These are phyloP conservation scores for Hydrocynus forskahlii DNA, from an alignment of 2,797 vertebrate species.

Conservation along the genomic window DNA sequence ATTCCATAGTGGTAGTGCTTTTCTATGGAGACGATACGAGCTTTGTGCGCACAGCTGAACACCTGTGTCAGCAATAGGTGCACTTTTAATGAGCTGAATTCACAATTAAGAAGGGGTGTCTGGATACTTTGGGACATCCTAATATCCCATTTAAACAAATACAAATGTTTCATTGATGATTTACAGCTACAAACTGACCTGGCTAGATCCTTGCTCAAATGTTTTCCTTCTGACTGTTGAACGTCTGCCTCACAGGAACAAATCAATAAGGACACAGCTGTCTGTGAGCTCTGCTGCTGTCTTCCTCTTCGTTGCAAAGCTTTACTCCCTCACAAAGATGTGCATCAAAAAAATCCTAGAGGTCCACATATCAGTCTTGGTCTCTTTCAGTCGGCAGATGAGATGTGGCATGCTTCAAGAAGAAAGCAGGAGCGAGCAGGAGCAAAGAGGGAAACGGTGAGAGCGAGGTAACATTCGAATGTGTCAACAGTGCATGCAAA, in stretches of 20 bases:
- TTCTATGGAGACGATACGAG: not conserved
- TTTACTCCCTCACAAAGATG: conserved; percentile 20
- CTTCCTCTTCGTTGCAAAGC: conserved; percentile 35
- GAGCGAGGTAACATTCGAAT: conserved; percentile 20
- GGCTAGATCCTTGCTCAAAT: conserved; percentile 21
- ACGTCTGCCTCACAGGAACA: conserved; percentile 44
- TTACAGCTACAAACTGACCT: conserved; percentile 34
- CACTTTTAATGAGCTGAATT: not conserved
- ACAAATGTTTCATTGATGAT: conserved; percentile 27
- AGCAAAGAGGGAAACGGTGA: not conserved
- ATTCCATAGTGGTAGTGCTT: not conserved
- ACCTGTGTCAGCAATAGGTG: not conserved
- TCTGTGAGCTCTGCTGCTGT: conserved; percentile 28
- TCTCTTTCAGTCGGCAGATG: conserved; percentile 29
- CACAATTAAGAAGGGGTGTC: not conserved
- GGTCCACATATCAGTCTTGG: conserved; percentile 39
- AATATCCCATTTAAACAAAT: conserved; percentile 6
- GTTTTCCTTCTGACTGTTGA: conserved; percentile 33
- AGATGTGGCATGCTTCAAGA: conserved; percentile 34
- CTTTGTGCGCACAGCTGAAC: not conserved
- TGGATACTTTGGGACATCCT: not conserved
- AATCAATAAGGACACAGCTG: conserved; percentile 49
- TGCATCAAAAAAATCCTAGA: conserved; percentile 42
- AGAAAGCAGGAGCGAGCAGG: conserved; percentile 15
- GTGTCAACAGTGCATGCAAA: conserved; percentile 17